Conservation (phyloP, 2,113 vertebrate species). For the Vidua macroura region DNA sequence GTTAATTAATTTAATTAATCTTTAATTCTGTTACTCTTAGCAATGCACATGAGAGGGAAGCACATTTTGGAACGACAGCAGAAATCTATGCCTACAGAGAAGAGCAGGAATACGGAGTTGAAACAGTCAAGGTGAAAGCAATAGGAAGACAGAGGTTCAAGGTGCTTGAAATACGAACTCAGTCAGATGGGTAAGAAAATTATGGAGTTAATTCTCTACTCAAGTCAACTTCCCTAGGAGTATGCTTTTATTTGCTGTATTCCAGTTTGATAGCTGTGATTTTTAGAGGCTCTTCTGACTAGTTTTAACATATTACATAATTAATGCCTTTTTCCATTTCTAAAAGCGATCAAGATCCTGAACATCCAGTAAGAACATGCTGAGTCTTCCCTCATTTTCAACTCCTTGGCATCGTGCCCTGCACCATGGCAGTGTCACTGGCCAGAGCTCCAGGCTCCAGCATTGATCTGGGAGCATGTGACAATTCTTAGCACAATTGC, state of each 20-base stretch:
- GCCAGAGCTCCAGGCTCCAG: not conserved
- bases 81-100: conserved; percentile 97
- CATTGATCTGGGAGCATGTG: not conserved
- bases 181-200: conserved; percentile 90
- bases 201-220: not conserved
- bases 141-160: conserved; percentile 95
- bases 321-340: not conserved
- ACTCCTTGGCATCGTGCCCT: not conserved
- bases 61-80: conserved; percentile 94
- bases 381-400: not conserved
- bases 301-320: not conserved
- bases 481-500: not conserved
- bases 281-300: not conserved
- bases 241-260: not conserved
- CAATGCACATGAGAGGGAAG: conserved; percentile 78
- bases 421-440: not conserved
- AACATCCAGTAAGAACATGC: not conserved
- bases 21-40: conserved; percentile 56
- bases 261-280: not conserved
- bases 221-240: not conserved
- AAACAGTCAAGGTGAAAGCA: conserved; percentile 97
- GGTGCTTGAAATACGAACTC: conserved; percentile 93
- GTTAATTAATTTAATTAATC: not conserved
- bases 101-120: conserved; percentile 94
- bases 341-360: not conserved